Evolutionary conservation across 2,888 invertebrate genomes (phyloP).

Genomic region (Pollenia labialis): DNA sequence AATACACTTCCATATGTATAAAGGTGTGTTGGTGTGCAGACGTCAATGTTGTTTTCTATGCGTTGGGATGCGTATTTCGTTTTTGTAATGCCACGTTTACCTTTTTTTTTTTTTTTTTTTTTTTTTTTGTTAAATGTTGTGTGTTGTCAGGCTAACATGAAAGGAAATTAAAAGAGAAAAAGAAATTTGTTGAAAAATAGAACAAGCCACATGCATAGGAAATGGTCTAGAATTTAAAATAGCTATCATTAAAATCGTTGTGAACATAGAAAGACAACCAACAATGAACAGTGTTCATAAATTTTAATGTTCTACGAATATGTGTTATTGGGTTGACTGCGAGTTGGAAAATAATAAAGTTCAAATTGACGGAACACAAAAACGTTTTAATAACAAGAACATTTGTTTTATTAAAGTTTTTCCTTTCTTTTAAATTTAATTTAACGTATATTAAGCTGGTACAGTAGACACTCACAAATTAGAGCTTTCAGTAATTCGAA

Average conservation of each 20-base stretch:
- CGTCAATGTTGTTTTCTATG: slow-evolving; percentile 22
- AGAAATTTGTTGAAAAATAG: background rate
- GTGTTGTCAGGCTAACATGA: slow-evolving; percentile 46
- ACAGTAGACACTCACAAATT: too few relatives aligned
- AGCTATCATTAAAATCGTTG: slow-evolving; percentile 64
- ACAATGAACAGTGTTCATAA: slow-evolving; percentile 46
- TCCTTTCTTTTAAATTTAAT: too few relatives aligned
- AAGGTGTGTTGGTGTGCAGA: background rate
- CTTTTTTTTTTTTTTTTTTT: background rate
- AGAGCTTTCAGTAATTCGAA: too few relatives aligned
- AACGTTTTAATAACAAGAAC: too few relatives aligned
- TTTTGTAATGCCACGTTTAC: background rate
- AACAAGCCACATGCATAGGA: slow-evolving; percentile 29
- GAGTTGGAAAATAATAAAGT: background rate
- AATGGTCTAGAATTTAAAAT: slow-evolving; percentile 59
- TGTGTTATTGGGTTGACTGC: slow-evolving; percentile 8
- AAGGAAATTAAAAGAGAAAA: slow-evolving; percentile 45
- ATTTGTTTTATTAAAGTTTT: too few relatives aligned
- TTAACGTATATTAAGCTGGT: too few relatives aligned
- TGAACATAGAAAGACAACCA: slow-evolving; percentile 50
- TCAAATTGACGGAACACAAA: background rate
- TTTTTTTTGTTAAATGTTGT: background rate
- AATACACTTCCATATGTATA: slow-evolving; percentile 4
- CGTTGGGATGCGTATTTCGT: slow-evolving; percentile 30
- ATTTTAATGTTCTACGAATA: slow-evolving; percentile 32